phyloP scores from a whole-genome alignment of 1,140 invertebrate genomes.

The Diachasma alloeum region DNA sequence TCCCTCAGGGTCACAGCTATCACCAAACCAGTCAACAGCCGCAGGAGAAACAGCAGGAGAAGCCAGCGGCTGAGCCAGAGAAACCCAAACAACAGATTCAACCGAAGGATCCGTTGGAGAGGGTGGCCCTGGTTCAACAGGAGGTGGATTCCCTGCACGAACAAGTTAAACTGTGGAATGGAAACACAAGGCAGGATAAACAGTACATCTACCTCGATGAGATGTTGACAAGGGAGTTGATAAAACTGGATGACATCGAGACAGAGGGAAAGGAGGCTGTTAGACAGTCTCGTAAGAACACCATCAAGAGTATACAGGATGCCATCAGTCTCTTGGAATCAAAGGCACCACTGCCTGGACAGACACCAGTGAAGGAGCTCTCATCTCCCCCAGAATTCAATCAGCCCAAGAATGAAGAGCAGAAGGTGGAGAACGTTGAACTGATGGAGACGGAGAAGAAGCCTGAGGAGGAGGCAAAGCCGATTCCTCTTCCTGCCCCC shows the following conservation, averaged over 20 bases:
- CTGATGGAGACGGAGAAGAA: conserved; percentile 29
- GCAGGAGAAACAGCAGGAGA: conserved; percentile 24
- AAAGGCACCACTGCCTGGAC: conserved; percentile 60
- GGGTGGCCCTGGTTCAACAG: conserved; percentile 80
- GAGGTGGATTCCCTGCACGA: conserved; percentile 81
- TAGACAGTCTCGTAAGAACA: conserved; percentile 82
- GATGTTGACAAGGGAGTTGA: conserved; percentile 91
- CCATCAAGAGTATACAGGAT: conserved; percentile 87
- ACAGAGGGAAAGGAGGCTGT: conserved; percentile 91
- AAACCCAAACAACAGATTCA: conserved; percentile 59
- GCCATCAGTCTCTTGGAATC: conserved; percentile 84
- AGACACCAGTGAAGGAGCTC: not conserved
- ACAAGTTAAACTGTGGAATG: conserved; percentile 80
- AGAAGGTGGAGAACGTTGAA: not conserved
- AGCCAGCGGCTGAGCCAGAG: conserved; percentile 40
- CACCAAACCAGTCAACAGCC: conserved; percentile 43
- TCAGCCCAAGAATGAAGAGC: not conserved
- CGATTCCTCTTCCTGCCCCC: conserved; percentile 4
- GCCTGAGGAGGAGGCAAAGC: not conserved
- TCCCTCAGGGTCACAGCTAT: conserved; percentile 48
- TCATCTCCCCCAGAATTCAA: not conserved
- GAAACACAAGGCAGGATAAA: conserved; percentile 79
- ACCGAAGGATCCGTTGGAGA: conserved; percentile 76
- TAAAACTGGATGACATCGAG: conserved; percentile 91
- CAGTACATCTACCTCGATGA: conserved; percentile 90